Base-by-base conservation (phyloP, 92 coral and sea anemone genomes). In the Parazoanthus darwini region DNA sequence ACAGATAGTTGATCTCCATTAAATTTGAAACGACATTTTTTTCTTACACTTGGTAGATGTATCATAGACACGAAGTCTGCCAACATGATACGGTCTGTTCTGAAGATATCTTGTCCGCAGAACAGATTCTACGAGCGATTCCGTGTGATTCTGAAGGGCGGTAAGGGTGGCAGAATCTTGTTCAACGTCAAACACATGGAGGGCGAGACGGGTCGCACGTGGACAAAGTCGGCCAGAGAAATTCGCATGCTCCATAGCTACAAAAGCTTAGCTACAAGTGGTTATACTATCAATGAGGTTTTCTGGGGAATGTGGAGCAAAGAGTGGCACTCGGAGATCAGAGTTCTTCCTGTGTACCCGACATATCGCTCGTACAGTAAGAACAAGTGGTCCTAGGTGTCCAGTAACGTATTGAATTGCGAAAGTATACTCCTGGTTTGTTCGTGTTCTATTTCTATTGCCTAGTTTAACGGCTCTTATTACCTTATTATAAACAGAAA, bases 311-410 rank as follows among this genome's bases (percentile, higher is more conserved):
- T 44, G 35, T 25, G 54, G 4, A 33, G 26, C n/a, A 76, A 76
- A 44, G 29, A 29, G 35, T 76, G 79, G 79, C 51, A n/a, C 79
- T 76, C 79, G 6, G 26, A 76, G 26, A 76, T 76, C 29, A 76
- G 79, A 20, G 51, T 76, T 39, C 79, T 42, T 39, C 79, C 79
- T 8, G 46, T 76, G 33, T 75, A 36, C 50, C 79, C 79, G 4
- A n/a, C 79, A 39, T 18, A 37, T 75, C 44, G 18, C 79, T 6
- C 29, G 14, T 54, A 37, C 29, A 15, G 46, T 23, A 44, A 39
- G 9, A 63, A 23, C 26, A 16, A 5, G 65, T 13, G 65, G 11
- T 6, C 51, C 51, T 46, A 46, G 51, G 51, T 46, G 9, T 9
- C 7, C 8, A 54, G 59, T 11, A 54, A 54, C 59, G 18, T 54